These are phyloP conservation scores for Branchellion lobata DNA, from an alignment of 2,888 invertebrate species.

Conservation along the genomic window DNA sequence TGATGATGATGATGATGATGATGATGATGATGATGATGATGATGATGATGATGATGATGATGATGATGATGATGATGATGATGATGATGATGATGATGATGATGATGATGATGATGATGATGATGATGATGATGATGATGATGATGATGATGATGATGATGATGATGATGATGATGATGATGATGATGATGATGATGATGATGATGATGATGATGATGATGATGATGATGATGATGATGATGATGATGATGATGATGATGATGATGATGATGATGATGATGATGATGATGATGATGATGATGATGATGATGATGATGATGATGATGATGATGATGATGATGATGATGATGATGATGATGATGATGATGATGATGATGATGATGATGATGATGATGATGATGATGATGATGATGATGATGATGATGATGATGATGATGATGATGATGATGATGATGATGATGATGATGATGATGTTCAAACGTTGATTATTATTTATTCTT, in stretches of 20 bases:
- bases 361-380: constrained; percentile 24
- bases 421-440: constrained; percentile 15
- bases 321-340: constrained; percentile 14
- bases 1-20: constrained; percentile 19
- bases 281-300: constrained; percentile 17
- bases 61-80: constrained; percentile 19
- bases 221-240: constrained; percentile 23
- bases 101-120: constrained; percentile 15
- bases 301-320: constrained; percentile 24
- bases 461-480: not conserved
- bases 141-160: constrained; percentile 19
- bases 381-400: constrained; percentile 31
- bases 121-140: constrained; percentile 19
- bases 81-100: constrained; percentile 19
- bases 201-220: not conserved
- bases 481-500: constrained; percentile 13
- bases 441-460: not conserved
- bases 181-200: not conserved
- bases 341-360: constrained; percentile 16
- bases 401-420: constrained; percentile 19
- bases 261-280: not conserved
- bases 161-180: constrained; percentile 14
- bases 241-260: constrained; percentile 15
- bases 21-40: constrained; percentile 19
- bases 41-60: constrained; percentile 19